Percentiles rank a stretch among this genome's conserved stretches.
phyloP scores from a whole-genome alignment of 2,797 vertebrate species.

The Triplophysa bombifrons region DNA sequence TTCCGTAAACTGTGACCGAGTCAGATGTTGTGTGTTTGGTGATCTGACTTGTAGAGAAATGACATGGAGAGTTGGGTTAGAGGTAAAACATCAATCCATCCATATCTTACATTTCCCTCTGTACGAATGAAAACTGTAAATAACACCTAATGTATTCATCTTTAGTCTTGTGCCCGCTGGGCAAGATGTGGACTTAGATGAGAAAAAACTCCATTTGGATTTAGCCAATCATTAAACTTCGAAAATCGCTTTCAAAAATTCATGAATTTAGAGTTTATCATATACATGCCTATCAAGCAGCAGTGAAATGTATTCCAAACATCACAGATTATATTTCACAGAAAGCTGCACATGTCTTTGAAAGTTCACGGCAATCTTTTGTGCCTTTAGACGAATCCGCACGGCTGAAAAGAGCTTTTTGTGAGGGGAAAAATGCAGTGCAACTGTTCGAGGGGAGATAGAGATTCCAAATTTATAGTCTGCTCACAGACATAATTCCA shows the following conservation, averaged over 20 bases:
- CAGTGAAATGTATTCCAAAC: slow-evolving; percentile 62
- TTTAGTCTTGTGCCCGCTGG: neutral
- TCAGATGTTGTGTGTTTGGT: neutral
- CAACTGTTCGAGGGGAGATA: slow-evolving; percentile 67
- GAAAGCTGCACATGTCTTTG: slow-evolving; percentile 58
- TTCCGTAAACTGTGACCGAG: neutral
- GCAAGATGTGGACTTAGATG: neutral
- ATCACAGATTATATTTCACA: slow-evolving; percentile 60
- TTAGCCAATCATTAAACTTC: neutral
- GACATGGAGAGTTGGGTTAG: neutral
- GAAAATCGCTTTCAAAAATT: slow-evolving; percentile 8
- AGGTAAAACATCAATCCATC: neutral
- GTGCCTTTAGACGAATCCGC: slow-evolving; percentile 68
- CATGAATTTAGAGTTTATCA: slow-evolving; percentile 25
- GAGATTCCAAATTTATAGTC: slow-evolving; percentile 75
- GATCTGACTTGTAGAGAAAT: neutral
- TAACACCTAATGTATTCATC: neutral
- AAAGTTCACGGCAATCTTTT: slow-evolving; percentile 68
- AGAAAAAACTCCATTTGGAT: neutral
- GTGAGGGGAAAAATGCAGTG: slow-evolving; percentile 61
- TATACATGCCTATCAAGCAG: slow-evolving; percentile 32
- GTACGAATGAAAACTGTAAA: neutral
- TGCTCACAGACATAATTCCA: slow-evolving; percentile 81
- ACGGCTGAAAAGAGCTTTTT: slow-evolving; percentile 58
- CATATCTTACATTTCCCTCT: neutral